Evolutionary conservation across 2,113 vertebrate species (phyloP), one percentile per base, ranked within the genome.

Genomic region (Felis catus): DNA sequence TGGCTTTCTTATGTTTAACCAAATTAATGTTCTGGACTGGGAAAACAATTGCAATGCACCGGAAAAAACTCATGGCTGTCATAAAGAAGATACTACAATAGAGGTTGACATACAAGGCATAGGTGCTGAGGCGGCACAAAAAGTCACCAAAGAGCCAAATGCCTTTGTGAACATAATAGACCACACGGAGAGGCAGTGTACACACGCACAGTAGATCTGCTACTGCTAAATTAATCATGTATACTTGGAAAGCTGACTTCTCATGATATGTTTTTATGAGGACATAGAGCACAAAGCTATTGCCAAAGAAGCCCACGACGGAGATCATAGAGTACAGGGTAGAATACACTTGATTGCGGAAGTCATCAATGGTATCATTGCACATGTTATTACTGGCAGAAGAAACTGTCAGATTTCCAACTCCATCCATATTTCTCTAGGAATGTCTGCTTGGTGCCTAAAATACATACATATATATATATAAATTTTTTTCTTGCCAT

Each of bases 21-120:
- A 99, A 89, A 12, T 95, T 98, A 84, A 99, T 98, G 97, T 99
- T 99, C 97, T 99, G 99, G 39, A 99, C 99, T 0, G 99, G 99
- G 92, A 99, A 99, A 45, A 99, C 99, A 1, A 99, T 99, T 96
- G 99, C 99, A 33, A 99, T 88, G 97, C 99, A 99, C 2, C 99
- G 99, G 1, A 99, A 99, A 98, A 99, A 98, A 48, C 99, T 99
- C 99, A 99, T 99, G 11, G 99, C 99, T 0, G 99, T 99, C 99
- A 99, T 99, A 98, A 99, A 99, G 74, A 99, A 99, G 88, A 99
- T 99, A 97, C 99, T 99, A 96, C 99, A 99, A 63, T 99, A 99
- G 93, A 99, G 99, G 98, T 99, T 99, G 41, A 99, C 99, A 0
- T 99, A 99, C 73, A 99, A 98, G 0, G 99, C 89, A 4, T 99